Base-by-base conservation (phyloP, 2,113 vertebrate species). In the Anarrhichthys ocellatus region DNA sequence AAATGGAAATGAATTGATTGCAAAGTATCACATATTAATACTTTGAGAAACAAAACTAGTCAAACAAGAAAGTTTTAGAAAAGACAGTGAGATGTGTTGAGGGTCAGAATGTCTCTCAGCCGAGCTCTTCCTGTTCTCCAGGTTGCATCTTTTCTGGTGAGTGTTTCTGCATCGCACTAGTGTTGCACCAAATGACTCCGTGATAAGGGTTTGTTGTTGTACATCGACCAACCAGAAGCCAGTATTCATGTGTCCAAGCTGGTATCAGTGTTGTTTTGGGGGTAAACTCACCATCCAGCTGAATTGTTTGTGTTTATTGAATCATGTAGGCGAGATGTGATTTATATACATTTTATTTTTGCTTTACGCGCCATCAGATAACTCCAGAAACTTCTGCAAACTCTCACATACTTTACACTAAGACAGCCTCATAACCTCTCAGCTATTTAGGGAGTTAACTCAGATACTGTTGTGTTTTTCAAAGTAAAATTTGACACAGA, bases 401-500 rank as follows among this genome's bases (percentile, higher is more conserved):
- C 6, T 14, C 66, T 69, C 46, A n/a, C 5, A 2, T 27, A 3
- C 44, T 10, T 22, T 32, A 32, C 18, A 69, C 46, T 14, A 22
- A 73, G 3, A 42, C 52, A 13, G 5, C 36, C 20, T 34, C 20
- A 3, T 1, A 32, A 8, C 24, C 14, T 20, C 32, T 64, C 17
- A 32, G 24, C 20, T 36, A 0, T 20, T 34, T 9, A n/a, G 48
- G 32, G 24, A 29, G n/a, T 13, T 3, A 38, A 8, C 24, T 27
- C 32, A 24, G 18, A 44, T n/a, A 20, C 54, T 61, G 34, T 2
- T 52, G 46, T n/a, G 18, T 36, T 70, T 63, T 79, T 71, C 52
- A 82, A 59, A 77, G 46, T 48, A 52, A 62, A 75, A 78, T 42
- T 20, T 18, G 7, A 74, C 77, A 1, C 2, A 62, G 42, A 34